Evolutionary conservation across 2,797 vertebrate genomes (phyloP).

Genomic region (Acrossocheilus fasciatus): DNA sequence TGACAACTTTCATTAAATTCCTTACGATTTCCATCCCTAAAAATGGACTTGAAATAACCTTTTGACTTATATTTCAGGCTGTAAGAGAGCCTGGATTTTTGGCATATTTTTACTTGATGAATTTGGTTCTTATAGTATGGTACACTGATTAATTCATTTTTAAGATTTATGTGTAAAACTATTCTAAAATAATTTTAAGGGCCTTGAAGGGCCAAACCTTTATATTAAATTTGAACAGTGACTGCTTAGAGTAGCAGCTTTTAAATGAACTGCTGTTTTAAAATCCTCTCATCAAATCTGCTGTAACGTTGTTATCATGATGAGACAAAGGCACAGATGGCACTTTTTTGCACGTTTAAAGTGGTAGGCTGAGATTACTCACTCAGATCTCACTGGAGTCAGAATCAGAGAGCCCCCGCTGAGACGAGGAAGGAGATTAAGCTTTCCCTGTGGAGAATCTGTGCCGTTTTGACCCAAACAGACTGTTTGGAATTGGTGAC

Average conservation of each 20-base stretch:
- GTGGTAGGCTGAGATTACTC: slow-evolving; percentile 37
- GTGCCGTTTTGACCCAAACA: slow-evolving; percentile 45
- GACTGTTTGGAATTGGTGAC: slow-evolving; percentile 26
- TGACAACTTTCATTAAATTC: neutral
- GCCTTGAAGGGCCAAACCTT: neutral
- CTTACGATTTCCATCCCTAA: neutral
- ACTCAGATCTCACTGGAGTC: slow-evolving; percentile 36
- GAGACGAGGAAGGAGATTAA: slow-evolving; percentile 44
- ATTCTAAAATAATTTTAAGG: neutral
- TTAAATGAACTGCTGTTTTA: slow-evolving; percentile 37
- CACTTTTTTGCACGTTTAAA: slow-evolving; percentile 44
- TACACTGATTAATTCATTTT: neutral
- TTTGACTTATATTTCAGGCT: neutral
- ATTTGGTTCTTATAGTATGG: neutral
- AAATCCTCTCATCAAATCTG: neutral
- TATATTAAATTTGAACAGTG: slow-evolving; percentile 12
- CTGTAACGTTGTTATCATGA: slow-evolving; percentile 33
- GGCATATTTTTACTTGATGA: neutral
- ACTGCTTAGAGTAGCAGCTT: slow-evolving; percentile 5
- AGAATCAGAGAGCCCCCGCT: slow-evolving; percentile 35
- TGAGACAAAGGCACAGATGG: slow-evolving; percentile 45
- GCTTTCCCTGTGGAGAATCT: slow-evolving; percentile 43
- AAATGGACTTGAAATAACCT: neutral
- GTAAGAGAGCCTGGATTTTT: neutral
- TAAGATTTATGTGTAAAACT: neutral